Evolutionary conservation across 2,113 vertebrate genomes (phyloP).

Genomic region (Glareola pratincola): DNA sequence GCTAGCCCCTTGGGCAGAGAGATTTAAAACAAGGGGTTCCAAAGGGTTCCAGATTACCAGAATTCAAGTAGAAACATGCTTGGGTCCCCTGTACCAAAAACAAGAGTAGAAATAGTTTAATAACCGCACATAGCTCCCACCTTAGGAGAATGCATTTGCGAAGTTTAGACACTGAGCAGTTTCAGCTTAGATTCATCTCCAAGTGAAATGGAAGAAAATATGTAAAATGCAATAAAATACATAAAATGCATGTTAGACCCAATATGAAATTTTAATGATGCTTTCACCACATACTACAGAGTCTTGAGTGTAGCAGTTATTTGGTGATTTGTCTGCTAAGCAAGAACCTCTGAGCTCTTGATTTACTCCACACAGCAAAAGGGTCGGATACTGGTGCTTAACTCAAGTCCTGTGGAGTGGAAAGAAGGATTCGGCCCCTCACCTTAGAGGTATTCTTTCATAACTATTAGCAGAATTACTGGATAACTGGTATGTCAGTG

Average conservation of each 20-base stretch:
- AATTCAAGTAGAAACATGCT: neutral
- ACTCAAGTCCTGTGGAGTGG: neutral
- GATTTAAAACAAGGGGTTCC: neutral
- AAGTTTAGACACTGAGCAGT: neutral
- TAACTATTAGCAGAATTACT: neutral
- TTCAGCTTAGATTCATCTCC: neutral
- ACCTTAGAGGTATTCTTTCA: neutral
- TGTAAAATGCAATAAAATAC: neutral
- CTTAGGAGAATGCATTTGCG: neutral
- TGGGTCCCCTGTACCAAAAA: neutral
- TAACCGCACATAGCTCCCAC: neutral
- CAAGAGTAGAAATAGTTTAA: neutral
- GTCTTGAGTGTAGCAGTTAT: neutral
- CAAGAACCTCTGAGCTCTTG: neutral
- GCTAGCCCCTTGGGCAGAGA: neutral
- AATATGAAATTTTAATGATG: neutral
- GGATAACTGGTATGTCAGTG: neutral
- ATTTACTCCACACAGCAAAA: neutral
- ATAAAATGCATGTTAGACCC: neutral
- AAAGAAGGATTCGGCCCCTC: neutral
- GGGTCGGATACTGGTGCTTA: neutral
- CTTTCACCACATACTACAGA: neutral
- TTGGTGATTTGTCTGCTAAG: neutral
- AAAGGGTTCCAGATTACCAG: accelerated
- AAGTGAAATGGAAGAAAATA: neutral